Evolutionary conservation across 2,797 vertebrate species (phyloP), one percentile per base, ranked within the genome.

Genomic region (Percopsis omiscomaycus): DNA sequence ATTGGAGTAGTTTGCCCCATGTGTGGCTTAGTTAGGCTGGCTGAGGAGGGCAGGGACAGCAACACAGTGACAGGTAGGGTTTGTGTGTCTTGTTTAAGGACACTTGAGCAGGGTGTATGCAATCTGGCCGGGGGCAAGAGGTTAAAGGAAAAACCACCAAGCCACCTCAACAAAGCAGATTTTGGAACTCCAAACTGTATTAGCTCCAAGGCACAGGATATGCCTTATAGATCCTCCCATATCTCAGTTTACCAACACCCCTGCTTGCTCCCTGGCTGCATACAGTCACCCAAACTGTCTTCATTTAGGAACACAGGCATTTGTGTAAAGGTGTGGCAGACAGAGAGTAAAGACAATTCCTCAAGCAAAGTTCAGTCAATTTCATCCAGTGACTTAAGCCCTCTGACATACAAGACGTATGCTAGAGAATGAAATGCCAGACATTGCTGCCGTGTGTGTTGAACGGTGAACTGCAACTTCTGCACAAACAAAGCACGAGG

Each of bases 341-440:
- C 42, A 68, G 46, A 46, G 57, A 79, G 53, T 9, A 52, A 56
- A 59, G 57, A 29, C 28, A 67, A 69, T 61, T 56, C 52, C 52
- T 46, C 69, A 76, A 12, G 28, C 53, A 59, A 37, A 46, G 16
- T 50, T 46, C 58, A 69, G 72, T 30, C 16, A 37, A 14, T 69
- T 71, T 78, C 61, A 59, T 46, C 46, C 42, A 65, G 22, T 37
- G 11, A 68, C 69, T 68, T 75, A 67, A 77, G 47, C 47, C 56
- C 42, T 65, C 52, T 37, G 57, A 73, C 53, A 66, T 62, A 70
- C 30, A 65, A 68, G 60, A 47, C 52, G 57, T 69, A 49, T 66
- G 62, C 53, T 65, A n/a, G 9, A 29, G 16, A 68, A 14, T 68
- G 22, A n/a, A 13, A 46, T 53, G 54, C 44, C 29, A 52, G 50